Percentiles rank a stretch among this genome's conserved stretches.
These are phyloP conservation scores for Lasius platythorax DNA, from an alignment of 2,888 invertebrate species.

Conservation along the genomic window DNA sequence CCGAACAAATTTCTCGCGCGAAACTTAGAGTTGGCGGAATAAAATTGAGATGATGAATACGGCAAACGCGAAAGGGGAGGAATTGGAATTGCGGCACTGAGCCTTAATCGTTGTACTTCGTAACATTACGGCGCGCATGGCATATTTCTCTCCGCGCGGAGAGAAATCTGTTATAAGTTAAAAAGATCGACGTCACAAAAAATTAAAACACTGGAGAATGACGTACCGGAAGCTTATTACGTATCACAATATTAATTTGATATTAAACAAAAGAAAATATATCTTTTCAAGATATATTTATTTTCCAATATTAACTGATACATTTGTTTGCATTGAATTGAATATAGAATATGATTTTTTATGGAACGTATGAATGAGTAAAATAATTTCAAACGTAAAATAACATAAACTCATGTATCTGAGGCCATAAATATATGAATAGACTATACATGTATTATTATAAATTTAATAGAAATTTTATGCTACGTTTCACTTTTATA, in stretches of 20 bases:
- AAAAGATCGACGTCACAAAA: constrained; percentile 4
- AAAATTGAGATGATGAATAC: constrained; percentile 49
- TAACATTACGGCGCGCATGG: constrained; percentile 16
- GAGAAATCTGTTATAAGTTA: constrained; percentile 33
- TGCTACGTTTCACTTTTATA: background rate
- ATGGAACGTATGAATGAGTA: background rate
- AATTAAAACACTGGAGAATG: constrained; percentile 31
- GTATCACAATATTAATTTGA: background rate
- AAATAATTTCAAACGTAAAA: background rate
- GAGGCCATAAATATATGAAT: background rate
- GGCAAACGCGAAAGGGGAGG: constrained; percentile 30
- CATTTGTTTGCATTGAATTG: background rate
- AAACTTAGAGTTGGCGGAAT: constrained; percentile 59
- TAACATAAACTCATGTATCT: background rate
- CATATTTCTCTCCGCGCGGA: background rate
- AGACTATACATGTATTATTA: background rate
- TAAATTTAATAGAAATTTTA: background rate
- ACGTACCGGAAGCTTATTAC: constrained; percentile 30
- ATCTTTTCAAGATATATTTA: constrained; percentile 5
- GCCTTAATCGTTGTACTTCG: constrained; percentile 41
- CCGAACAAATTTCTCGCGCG: constrained; percentile 61
- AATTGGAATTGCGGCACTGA: constrained; percentile 47
- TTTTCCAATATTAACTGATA: constrained; percentile 6
- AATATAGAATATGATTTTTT: background rate
- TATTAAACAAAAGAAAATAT: constrained; percentile 3